Base-by-base conservation (phyloP, 2,113 vertebrate genomes). In the Channa argus region DNA sequence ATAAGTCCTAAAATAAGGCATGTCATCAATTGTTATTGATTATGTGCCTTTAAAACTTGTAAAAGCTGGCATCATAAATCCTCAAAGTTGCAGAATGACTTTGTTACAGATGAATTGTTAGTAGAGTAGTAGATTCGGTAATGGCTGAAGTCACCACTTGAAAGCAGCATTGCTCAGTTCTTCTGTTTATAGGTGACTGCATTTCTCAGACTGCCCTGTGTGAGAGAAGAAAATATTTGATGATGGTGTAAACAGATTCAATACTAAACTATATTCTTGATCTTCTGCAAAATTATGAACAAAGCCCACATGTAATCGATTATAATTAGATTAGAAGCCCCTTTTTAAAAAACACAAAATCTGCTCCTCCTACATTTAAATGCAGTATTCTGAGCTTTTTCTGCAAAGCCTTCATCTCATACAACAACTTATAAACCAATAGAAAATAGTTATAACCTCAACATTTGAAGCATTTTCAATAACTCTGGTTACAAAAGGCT, bases 391-490 rank as follows among this genome's bases (percentile, higher is more conserved):
- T 54, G 9, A 13, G 33, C 11, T 39, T 33, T 24, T 7, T 47
- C 15, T 50, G 39, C 12, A 43, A 44, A 51, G 33, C 34, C 15
- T 52, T 61, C 9, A 15, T 58, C 15, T 71, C n/a, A 66, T 24
- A 24, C 24, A 24, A 24, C 24, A 24, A 24, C 24, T 24, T 24
- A 24, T 24, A 24, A 24, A 24, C 24, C 24, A 24, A 24, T 24
- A 24, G 24, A 24, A 24, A 1, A 55, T 13, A 51, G 39, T 64
- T 58, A 63, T 34, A 39, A 50, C 36, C 56, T 80, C 53, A 74
- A 63, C 80, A 83, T 65, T 74, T 83, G 7, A 80, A 45, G 1
- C 5, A n/a, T 63, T 46, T 64, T 2, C 59, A 61, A 43, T 59
- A 34, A 47, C 53, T 34, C 50, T 72, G 65, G 50, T 66, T 60